Base-by-base conservation (phyloP, 2,888 invertebrate species). In the Drosophila anomalipes region DNA sequence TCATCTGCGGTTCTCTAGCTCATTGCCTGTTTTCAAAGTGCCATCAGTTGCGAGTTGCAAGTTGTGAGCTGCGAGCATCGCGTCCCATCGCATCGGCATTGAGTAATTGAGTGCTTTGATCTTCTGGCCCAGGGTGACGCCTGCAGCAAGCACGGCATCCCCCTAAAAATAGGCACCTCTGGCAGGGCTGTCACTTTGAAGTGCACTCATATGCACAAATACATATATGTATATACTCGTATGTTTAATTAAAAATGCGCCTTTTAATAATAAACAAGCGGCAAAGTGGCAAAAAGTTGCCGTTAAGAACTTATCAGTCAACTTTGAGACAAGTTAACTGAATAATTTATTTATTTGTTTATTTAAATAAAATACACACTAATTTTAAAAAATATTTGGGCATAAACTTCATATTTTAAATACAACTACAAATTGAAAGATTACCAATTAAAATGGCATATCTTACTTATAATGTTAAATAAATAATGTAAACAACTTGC, bases 51-150 rank as follows among this genome's bases (percentile, higher is more conserved):
- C n/a, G 19, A 49, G 49, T 44, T 78, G 54, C 73, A 9, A 74
- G 47, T 12, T 49, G 69, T 26, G 39, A 44, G 44, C 30, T 32
- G n/a, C 30, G 35, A 60, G 41, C 41, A 47, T 16, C 16, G 26
- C 57, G 30, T 66, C 49, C 52, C 64, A 51, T 71, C 64, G 66
- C 74, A 39, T 30, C 82, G 83, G 82, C 87, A 75, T 77, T 89
- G 89, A 87, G 83, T 89, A 87, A 87, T 87, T 89, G 87, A 85
- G 83, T 77, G 77, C 89, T 87, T 87, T 87, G 87, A 87, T 87
- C 87, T 86, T 77, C 66, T 74, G 71, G 69, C 81, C 73, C 77
- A 51, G 67, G 73, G 74, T 72, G 79, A 74, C 79, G 82, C 82
- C 77, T 66, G 66, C 51, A 62, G 74, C 68, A 53, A 51, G 39